Base-by-base conservation (phyloP, 2,888 invertebrate species). In the Rhingia rostrata region DNA sequence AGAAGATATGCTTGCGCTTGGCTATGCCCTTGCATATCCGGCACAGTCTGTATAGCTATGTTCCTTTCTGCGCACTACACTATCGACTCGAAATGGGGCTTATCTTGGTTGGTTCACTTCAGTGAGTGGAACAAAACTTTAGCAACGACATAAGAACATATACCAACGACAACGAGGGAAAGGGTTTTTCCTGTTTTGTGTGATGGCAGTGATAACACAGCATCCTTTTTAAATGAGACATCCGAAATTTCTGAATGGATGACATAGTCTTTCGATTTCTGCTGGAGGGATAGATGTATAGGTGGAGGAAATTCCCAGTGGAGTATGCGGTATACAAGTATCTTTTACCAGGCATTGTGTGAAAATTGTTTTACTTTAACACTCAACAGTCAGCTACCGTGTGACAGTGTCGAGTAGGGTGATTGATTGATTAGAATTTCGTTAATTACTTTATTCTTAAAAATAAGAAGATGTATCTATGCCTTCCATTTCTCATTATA, bases 341-440 rank as follows among this genome's bases (percentile, higher is more conserved):
- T 63, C 60, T 69, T 43, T 63, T 54, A 47, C 43, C 74, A 63
- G 75, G 41, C 73, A 67, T 74, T 75, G 54, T 77, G 81, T 75
- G 78, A 54, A 74, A 83, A 75, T 80, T 80, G 80, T 80, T 80
- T 84, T 73, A 74, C 60, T 70, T 78, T n/a, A 72, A 70, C 80
- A 84, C 69, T 74, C 70, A 75, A 45, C 51, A 64, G 67, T 35
- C 45, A 72, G 41, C 67, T 63, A 63, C 79, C 66, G 75, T 84
- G 84, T 80, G 80, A 84, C 80, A 84, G 70, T 84, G 84, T 80
- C 84, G 84, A 70, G 74, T 60, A 60, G 75, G 43, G 86, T 89
- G 90, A 90, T 91, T 91, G 91, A 91, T 91, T 90, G 91, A 91
- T 91, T 90, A 89, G 89, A 89, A 89, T 88, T 89, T 88, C 88